Evolutionary conservation across 2,888 invertebrate genomes (phyloP).

Genomic region (Erebia epiphron): DNA sequence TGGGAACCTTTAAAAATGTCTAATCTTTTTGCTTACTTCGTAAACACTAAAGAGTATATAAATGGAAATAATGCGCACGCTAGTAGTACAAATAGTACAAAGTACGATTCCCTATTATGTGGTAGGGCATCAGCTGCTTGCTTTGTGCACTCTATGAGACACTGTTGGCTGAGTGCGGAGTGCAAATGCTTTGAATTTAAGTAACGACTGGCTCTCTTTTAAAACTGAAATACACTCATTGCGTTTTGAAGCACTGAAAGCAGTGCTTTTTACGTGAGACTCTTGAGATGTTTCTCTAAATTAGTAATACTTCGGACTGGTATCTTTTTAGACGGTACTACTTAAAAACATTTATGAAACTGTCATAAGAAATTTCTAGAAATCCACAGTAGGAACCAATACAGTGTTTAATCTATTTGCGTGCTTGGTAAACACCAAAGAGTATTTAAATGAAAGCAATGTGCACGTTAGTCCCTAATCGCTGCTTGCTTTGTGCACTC

Average conservation of each 20-base stretch:
- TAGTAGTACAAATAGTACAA: no score
- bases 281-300: no score
- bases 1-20: background rate
- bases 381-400: background rate
- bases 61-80: conserved; percentile 54
- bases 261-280: no score
- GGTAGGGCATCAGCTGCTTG: conserved; percentile 57
- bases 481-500: conserved; percentile 54
- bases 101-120: no score
- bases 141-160: conserved; percentile 48
- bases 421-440: conserved; percentile 20
- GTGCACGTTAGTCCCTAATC: conserved; percentile 55
- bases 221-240: background rate
- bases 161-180: conserved; percentile 43
- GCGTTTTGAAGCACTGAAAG: background rate
- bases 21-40: background rate
- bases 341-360: no score
- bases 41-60: conserved; percentile 44
- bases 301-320: no score
- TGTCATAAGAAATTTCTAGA: background rate
- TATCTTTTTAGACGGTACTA: no score
- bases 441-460: conserved; percentile 55
- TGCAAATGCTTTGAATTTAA: conserved; percentile 48
- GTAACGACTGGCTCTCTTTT: conserved; percentile 32
- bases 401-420: conserved; percentile 8